Evolutionary conservation across 2,113 vertebrate species (phyloP).

Genomic region (Micronycteris hirsuta): DNA sequence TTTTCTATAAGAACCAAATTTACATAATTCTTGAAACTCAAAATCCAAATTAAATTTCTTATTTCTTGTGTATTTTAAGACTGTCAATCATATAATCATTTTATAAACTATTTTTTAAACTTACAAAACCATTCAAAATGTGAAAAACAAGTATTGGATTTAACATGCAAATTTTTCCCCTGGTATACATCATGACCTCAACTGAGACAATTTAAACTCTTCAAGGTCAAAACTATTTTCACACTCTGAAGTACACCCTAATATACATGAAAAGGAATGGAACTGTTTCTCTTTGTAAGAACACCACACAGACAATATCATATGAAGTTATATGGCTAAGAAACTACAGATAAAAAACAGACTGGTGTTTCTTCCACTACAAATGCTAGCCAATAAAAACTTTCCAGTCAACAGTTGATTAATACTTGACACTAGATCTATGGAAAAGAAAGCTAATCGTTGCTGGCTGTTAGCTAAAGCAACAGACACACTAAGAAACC

Average conservation of each 20-base stretch:
- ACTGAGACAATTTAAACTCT: not conserved
- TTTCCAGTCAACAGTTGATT: slow-evolving; percentile 39
- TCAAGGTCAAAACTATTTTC: slow-evolving; percentile 39
- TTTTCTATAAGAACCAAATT: not conserved
- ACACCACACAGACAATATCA: not conserved
- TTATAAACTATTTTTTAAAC: slow-evolving; percentile 1
- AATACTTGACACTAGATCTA: slow-evolving; percentile 50
- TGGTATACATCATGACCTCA: not conserved
- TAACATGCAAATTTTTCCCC: not conserved
- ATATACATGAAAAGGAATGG: not conserved
- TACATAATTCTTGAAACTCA: slow-evolving; percentile 13
- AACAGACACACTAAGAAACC: not conserved
- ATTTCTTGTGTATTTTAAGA: not conserved
- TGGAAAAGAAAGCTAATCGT: slow-evolving; percentile 8
- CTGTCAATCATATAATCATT: not conserved
- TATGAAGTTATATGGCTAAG: not conserved
- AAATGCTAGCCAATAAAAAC: slow-evolving; percentile 34
- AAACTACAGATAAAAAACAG: slow-evolving; percentile 9
- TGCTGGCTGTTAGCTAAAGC: not conserved
- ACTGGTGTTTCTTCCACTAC: slow-evolving; percentile 35
- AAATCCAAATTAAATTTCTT: slow-evolving; percentile 19
- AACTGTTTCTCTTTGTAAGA: not conserved
- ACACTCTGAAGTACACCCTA: not conserved
- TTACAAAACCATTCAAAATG: slow-evolving; percentile 33
- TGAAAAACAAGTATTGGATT: slow-evolving; percentile 26